A percentile compares a stretch with the other conserved stretches of the same genome.
These are phyloP conservation scores for Sisyra terminalis DNA, from an alignment of 2,888 invertebrate species.

Conservation along the genomic window DNA sequence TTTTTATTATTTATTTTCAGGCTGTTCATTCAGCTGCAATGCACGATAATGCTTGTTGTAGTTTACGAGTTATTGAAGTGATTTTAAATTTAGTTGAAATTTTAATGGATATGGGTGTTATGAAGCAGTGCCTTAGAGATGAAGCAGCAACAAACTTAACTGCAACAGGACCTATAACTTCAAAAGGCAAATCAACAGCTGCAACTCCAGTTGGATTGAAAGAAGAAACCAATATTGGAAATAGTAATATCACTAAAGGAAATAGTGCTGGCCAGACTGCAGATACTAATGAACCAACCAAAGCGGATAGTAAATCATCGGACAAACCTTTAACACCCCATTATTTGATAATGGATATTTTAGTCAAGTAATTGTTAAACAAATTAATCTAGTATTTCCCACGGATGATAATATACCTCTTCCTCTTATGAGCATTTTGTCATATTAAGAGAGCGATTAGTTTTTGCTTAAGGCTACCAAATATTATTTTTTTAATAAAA, in stretches of 20 bases:
- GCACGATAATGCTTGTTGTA: slow-evolving; percentile 69
- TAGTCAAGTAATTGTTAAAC: slow-evolving; percentile 31
- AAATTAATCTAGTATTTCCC: too few species aligned
- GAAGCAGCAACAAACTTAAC: slow-evolving; percentile 25
- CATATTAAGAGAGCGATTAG: too few species aligned
- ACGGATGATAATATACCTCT: too few species aligned
- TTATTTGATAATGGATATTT: slow-evolving; percentile 55
- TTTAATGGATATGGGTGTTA: slow-evolving; percentile 75
- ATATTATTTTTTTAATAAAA: too few species aligned
- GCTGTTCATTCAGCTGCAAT: slow-evolving; percentile 77
- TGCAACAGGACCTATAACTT: neutral
- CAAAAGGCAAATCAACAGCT: slow-evolving; percentile 3
- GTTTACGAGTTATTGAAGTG: slow-evolving; percentile 80
- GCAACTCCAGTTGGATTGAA: neutral
- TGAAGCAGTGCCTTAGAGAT: slow-evolving; percentile 37
- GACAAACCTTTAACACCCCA: slow-evolving; percentile 42
- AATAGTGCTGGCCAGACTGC: neutral
- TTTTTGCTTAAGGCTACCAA: too few species aligned
- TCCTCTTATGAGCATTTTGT: too few species aligned
- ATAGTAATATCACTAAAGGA: slow-evolving; percentile 8
- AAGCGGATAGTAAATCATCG: slow-evolving; percentile 25
- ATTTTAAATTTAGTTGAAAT: slow-evolving; percentile 85
- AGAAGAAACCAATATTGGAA: slow-evolving; percentile 1
- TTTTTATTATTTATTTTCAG: slow-evolving; percentile 31
- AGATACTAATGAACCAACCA: slow-evolving; percentile 1